A percentile compares a stretch with the other conserved stretches of the same genome.
phyloP scores from a whole-genome alignment of 1,140 invertebrate genomes.

The Daktulosphaira vitifoliae region DNA sequence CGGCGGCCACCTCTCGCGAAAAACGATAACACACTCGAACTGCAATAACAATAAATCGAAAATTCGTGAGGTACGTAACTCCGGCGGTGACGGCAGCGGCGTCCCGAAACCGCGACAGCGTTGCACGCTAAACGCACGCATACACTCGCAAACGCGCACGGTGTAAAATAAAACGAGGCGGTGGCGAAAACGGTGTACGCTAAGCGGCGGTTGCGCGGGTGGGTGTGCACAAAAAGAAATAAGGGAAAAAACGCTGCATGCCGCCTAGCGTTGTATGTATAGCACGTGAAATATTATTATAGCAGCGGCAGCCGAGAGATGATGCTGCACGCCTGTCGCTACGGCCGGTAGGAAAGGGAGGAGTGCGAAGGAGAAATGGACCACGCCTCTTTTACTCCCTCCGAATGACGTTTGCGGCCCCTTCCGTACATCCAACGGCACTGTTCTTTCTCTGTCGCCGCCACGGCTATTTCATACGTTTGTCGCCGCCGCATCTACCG shows the following conservation, averaged over 20 bases:
- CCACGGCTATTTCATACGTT: not conserved
- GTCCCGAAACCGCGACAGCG: not conserved
- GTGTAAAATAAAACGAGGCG: not conserved
- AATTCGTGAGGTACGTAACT: no score
- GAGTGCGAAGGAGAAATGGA: slow-evolving; percentile 19
- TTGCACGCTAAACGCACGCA: not conserved
- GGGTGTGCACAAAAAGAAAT: slow-evolving; percentile 10
- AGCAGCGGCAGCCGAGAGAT: not conserved
- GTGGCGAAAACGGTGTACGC: not conserved
- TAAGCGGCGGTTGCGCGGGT: slow-evolving; percentile 2
- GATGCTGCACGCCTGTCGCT: slow-evolving; percentile 6
- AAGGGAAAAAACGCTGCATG: slow-evolving; percentile 2
- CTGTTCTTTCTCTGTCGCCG: not conserved
- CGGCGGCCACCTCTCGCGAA: no score
- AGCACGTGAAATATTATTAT: no score
- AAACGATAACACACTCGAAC: no score
- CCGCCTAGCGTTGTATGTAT: no score
- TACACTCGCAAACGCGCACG: not conserved
- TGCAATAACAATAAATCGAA: no score
- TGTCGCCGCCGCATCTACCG: not conserved
- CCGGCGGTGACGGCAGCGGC: not conserved
- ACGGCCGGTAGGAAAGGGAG: slow-evolving; percentile 1
- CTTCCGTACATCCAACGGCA: not conserved
- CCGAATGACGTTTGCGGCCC: not conserved
- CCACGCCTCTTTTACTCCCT: slow-evolving; percentile 16